These are phyloP conservation scores for Microtus ochrogaster DNA, from an alignment of 2,113 vertebrate species.

Conservation along the genomic window DNA sequence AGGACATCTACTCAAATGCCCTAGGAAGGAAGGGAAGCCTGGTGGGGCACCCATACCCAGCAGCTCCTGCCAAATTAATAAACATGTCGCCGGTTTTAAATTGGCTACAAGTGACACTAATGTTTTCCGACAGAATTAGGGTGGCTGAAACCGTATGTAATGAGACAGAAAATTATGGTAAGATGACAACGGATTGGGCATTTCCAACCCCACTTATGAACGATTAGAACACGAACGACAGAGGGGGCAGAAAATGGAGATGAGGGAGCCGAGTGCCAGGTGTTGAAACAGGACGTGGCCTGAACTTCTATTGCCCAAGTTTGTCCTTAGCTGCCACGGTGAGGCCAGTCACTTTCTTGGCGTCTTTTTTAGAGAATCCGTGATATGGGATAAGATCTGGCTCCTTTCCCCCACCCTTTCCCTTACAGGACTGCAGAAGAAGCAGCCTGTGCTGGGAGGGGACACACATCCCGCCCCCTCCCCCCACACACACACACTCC, in stretches of 20 bases:
- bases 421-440: not conserved
- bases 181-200: conserved; percentile 82
- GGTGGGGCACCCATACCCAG: conserved; percentile 55
- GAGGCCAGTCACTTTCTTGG: not conserved
- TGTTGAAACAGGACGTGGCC: not conserved
- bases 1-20: not conserved
- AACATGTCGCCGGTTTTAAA: conserved; percentile 83
- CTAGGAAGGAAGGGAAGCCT: conserved; percentile 23
- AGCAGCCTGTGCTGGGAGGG: not conserved
- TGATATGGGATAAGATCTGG: not conserved
- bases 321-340: not conserved
- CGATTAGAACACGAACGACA: conserved; percentile 73
- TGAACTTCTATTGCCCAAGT: not conserved
- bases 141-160: conserved; percentile 90
- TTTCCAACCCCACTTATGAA: conserved; percentile 75
- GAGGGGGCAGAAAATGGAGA: not conserved
- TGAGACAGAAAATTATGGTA: conserved; percentile 90
- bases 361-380: not conserved
- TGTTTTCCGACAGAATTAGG: conserved; percentile 92
- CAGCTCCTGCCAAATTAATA: conserved; percentile 86
- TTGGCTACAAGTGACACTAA: conserved; percentile 89
- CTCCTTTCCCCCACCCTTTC: not conserved
- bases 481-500: too few species aligned
- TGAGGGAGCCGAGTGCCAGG: not conserved
- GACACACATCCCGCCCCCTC: not conserved